Percentiles rank a stretch among this genome's conserved stretches.
These are phyloP conservation scores for Pangasius krempfi DNA, from an alignment of 2,797 vertebrate species.

Conservation along the genomic window DNA sequence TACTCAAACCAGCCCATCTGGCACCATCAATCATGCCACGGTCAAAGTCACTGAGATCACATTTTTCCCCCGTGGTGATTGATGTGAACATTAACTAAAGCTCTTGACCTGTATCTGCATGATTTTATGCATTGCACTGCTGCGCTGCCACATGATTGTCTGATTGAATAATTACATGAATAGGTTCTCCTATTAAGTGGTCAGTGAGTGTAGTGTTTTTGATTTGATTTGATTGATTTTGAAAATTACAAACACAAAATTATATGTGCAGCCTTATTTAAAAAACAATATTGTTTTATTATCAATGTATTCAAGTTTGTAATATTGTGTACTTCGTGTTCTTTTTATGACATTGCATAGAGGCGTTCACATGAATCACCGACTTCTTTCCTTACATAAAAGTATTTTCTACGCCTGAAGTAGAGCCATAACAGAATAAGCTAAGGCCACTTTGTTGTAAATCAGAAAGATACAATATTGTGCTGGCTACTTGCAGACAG, in stretches of 20 bases:
- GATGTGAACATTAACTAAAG: background rate
- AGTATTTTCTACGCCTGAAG: background rate
- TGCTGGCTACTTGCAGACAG: background rate
- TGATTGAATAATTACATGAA: background rate
- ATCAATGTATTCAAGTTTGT: background rate
- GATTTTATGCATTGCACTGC: background rate
- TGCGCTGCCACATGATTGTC: background rate
- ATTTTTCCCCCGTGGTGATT: background rate
- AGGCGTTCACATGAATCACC: background rate
- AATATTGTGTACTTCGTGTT: background rate
- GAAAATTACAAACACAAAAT: background rate
- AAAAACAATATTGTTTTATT: background rate
- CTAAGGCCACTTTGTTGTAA: background rate
- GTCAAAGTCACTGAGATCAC: background rate
- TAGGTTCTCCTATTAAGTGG: background rate
- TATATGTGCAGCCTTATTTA: background rate
- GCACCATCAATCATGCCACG: background rate
- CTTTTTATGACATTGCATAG: background rate
- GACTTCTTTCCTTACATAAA: background rate
- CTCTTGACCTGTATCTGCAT: background rate
- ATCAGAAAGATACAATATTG: constrained; percentile 4
- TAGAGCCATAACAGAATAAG: constrained; percentile 13
- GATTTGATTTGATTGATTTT: background rate
- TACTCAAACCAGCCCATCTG: background rate
- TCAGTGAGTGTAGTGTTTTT: no score